These are phyloP conservation scores for Epinotia ramella DNA, from an alignment of 2,888 invertebrate genomes.

Conservation along the genomic window DNA sequence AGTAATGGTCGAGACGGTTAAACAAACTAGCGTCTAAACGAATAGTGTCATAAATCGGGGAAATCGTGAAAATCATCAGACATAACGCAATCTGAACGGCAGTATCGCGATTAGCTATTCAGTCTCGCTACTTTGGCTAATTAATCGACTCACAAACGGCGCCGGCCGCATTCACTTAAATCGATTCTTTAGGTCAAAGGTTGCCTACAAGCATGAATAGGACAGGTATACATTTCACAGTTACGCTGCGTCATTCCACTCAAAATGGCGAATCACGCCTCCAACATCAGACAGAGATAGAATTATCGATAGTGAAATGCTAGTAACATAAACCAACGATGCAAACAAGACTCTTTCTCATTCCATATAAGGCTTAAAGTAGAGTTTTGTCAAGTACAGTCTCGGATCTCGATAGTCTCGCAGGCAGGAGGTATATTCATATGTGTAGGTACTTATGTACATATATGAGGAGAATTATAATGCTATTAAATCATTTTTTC, in stretches of 20 bases:
- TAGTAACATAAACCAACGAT: constrained; percentile 63
- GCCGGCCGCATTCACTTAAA: constrained; percentile 77
- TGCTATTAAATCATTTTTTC: constrained; percentile 59
- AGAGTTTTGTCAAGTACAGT: constrained; percentile 54
- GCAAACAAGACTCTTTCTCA: constrained; percentile 68
- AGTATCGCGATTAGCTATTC: constrained; percentile 53
- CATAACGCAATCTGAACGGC: constrained; percentile 51
- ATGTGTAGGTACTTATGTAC: constrained; percentile 72
- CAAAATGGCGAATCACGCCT: constrained; percentile 82
- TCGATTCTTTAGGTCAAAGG: constrained; percentile 82
- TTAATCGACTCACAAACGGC: constrained; percentile 71
- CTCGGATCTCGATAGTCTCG: constrained; percentile 77
- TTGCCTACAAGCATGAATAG: constrained; percentile 73
- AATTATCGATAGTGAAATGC: constrained; percentile 79
- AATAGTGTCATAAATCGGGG: constrained; percentile 40
- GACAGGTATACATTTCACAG: constrained; percentile 73
- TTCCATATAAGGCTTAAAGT: constrained; percentile 63
- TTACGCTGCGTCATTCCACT: constrained; percentile 70
- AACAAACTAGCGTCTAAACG: constrained; percentile 41
- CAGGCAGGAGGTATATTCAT: constrained; percentile 73
- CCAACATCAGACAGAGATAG: constrained; percentile 75
- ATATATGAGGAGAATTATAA: constrained; percentile 62
- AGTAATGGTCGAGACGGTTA: constrained; percentile 25
- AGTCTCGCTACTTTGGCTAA: constrained; percentile 67
- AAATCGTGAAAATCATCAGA: constrained; percentile 42